phyloP scores from a whole-genome alignment of 2,888 invertebrate genomes.

The Orchesellides sinensis region DNA sequence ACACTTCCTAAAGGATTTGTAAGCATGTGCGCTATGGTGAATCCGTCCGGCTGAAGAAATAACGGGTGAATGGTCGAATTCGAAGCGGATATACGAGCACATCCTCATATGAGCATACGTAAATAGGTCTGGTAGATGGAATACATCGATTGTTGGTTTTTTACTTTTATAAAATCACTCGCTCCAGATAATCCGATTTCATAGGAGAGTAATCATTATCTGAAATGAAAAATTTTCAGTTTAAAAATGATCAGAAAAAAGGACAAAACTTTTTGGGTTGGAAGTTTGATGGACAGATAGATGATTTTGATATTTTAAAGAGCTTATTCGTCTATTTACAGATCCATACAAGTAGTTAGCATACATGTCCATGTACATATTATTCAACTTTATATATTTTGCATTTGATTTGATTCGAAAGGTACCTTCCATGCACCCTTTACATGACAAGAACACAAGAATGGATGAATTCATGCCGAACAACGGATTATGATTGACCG shows the following conservation, averaged over 20 bases:
- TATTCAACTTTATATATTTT: no score
- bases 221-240: slow-evolving; percentile 12
- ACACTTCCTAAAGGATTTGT: slow-evolving; percentile 5
- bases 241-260: no score
- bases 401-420: slow-evolving; percentile 36
- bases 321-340: no score
- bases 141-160: slow-evolving; percentile 25
- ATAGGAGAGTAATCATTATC: slow-evolving; percentile 36
- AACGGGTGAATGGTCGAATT: slow-evolving; percentile 6
- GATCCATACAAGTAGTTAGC: no score
- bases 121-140: no score
- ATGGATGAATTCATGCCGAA: slow-evolving; percentile 45
- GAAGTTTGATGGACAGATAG: slow-evolving; percentile 49
- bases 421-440: slow-evolving; percentile 16
- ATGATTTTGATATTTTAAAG: slow-evolving; percentile 45
- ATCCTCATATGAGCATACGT: background rate
- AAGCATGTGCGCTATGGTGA: background rate
- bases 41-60: background rate
- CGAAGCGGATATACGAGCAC: background rate
- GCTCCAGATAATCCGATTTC: slow-evolving; percentile 66
- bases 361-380: no score
- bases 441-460: slow-evolving; percentile 47
- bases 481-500: slow-evolving; percentile 56
- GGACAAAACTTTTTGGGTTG: background rate
- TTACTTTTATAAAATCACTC: slow-evolving; percentile 54